phyloP scores from a whole-genome alignment of 2,888 invertebrate species.

The Hypena proboscidalis region DNA sequence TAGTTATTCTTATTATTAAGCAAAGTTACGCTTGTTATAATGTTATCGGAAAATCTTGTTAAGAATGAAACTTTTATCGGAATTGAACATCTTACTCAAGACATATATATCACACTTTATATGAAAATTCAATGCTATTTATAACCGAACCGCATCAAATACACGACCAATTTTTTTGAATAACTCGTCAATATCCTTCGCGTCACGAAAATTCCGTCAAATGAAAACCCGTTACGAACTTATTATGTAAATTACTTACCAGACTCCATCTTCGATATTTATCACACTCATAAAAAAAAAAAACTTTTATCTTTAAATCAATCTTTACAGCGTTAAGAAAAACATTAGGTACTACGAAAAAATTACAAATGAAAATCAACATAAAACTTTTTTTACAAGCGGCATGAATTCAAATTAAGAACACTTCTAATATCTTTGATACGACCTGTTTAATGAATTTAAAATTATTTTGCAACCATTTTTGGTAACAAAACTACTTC shows the following conservation, averaged over 20 bases:
- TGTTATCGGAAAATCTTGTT: too few species aligned
- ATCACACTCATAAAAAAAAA: neutral
- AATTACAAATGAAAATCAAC: neutral
- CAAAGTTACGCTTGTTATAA: too few species aligned
- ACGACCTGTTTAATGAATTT: too few species aligned
- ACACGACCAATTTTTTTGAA: neutral
- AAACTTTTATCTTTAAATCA: slow-evolving; percentile 15
- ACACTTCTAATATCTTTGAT: too few species aligned
- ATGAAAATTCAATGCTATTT: neutral
- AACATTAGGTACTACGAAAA: neutral
- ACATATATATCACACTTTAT: too few species aligned
- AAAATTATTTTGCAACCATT: too few species aligned
- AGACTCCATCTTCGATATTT: neutral
- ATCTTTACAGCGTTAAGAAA: too few species aligned
- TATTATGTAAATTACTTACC: slow-evolving; percentile 5
- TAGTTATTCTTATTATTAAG: too few species aligned
- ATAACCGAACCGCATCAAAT: neutral
- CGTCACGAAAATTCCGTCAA: neutral
- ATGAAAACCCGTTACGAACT: neutral
- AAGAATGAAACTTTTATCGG: neutral
- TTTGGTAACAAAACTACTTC: too few species aligned
- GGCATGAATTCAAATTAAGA: too few species aligned
- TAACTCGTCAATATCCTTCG: neutral
- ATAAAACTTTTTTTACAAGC: too few species aligned
- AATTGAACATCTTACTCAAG: neutral